Percentiles rank a stretch among this genome's conserved stretches.
phyloP scores from a whole-genome alignment of 2,797 vertebrate species.

The Clamator glandarius region DNA sequence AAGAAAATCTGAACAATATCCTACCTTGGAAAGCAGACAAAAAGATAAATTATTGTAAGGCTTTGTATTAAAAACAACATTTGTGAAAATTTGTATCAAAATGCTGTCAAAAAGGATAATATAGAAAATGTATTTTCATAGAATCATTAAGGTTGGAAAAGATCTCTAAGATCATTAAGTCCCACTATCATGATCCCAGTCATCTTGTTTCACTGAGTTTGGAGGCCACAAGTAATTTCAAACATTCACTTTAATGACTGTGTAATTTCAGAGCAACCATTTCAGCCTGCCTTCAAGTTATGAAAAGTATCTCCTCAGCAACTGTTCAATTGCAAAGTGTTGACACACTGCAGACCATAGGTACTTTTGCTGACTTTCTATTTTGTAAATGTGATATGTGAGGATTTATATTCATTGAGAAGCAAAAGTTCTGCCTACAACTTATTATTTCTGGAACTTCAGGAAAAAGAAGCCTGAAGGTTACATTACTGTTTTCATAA shows the following conservation, averaged over 20 bases:
- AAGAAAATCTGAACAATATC: background rate
- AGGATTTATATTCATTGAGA: background rate
- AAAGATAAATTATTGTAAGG: background rate
- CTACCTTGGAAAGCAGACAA: background rate
- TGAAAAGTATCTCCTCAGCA: conserved; percentile 22
- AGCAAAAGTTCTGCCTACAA: background rate
- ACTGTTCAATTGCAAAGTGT: background rate
- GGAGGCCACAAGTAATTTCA: background rate
- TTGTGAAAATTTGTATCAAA: background rate
- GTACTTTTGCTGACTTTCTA: conserved; percentile 22
- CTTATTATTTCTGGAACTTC: background rate
- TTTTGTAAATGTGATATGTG: background rate
- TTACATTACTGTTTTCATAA: background rate
- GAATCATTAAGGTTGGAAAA: too few relatives aligned
- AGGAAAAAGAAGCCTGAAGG: background rate
- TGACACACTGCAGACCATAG: background rate
- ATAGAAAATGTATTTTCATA: too few relatives aligned
- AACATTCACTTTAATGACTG: background rate
- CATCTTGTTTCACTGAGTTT: background rate
- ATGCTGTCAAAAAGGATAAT: background rate
- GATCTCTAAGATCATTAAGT: too few relatives aligned
- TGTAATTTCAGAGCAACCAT: conserved; percentile 19
- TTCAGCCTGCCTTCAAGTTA: conserved; percentile 20
- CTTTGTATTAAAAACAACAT: background rate
- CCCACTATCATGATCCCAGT: background rate